Conservation (phyloP, 2,797 vertebrate genomes). For the Benthosema pterotum region DNA sequence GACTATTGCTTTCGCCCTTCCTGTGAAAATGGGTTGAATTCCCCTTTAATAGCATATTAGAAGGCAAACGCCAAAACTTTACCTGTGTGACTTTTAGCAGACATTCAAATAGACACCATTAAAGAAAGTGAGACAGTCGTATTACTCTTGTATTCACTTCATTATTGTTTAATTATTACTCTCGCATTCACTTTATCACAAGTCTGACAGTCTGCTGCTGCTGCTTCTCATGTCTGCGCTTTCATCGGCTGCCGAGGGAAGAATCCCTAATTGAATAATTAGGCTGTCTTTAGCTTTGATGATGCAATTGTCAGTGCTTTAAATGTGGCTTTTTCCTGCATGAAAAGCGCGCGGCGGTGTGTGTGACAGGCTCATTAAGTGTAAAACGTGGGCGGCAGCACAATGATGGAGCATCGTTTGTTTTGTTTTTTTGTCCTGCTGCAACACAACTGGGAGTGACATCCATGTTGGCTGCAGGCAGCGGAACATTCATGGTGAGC, state of each 20-base stretch:
- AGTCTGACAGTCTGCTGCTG: not conserved
- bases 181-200: too few relatives aligned
- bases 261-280: not conserved
- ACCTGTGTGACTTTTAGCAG: too few relatives aligned
- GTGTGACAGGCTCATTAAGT: constrained; percentile 8
- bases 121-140: too few relatives aligned
- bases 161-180: not conserved
- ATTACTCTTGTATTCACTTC: too few relatives aligned
- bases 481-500: not conserved
- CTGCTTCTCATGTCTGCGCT: not conserved
- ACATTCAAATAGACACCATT: too few relatives aligned
- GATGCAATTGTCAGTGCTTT: not conserved
- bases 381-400: not conserved
- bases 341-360: not conserved
- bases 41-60: too few relatives aligned
- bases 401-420: constrained; percentile 1
- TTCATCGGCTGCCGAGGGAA: not conserved
- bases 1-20: too few relatives aligned
- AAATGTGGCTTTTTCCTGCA: not conserved
- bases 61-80: too few relatives aligned
- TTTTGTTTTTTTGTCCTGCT: too few relatives aligned
- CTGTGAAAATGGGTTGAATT: too few relatives aligned
- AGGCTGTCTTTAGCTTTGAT: not conserved
- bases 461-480: constrained; percentile 3
- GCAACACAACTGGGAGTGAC: not conserved